Evolutionary conservation across 2,888 invertebrate species (phyloP), one percentile per base, ranked within the genome.

Genomic region (Coremacera marginata): DNA sequence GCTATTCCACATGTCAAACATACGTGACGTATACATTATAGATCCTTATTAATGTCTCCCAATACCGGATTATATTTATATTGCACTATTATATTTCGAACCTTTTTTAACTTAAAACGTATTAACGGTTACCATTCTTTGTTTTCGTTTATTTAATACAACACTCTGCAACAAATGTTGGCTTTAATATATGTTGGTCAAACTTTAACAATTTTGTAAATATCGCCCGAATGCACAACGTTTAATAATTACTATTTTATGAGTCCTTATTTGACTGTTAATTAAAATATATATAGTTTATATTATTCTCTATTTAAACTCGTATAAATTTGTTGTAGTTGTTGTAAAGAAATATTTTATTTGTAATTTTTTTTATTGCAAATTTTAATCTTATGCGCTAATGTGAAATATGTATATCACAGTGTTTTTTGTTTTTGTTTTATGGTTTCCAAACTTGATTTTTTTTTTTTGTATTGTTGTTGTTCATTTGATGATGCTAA

Each of bases 1-100:
- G 85, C 88, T 89, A 86, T 89, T 90, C 89, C 89, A 90, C 89
- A 90, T 90, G 86, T 90, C 89, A 89, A 90, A 90, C 90, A 90
- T 90, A 85, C 89, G 89, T 88, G 89, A 89, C 86, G 89, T 89
- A 89, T 90, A 90, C 89, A 90, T 90, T 87, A 88, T 89, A 86
- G 80, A 79, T 79, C 55, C 76, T 63, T 63, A 52, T 16, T 75
- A 60, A 27, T 65, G 34, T 70, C 57, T 44, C 63, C 34, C 9
- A 34, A 25, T 60, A 14, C 22, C 19, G n/a, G 72, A 49, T 44
- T 34, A 44, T 60, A 22, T 60, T 9, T 31, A 3, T 11, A 3
- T 55, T 55, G 19, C 22, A 55, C 22, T 55, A 8, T 55, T n/a
- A 16, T 19, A 19, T 19, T 19, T 55, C 22, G 55, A n/a, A 52